Conservation (phyloP, 2,797 vertebrate species). For the Cichlasoma orientale region DNA sequence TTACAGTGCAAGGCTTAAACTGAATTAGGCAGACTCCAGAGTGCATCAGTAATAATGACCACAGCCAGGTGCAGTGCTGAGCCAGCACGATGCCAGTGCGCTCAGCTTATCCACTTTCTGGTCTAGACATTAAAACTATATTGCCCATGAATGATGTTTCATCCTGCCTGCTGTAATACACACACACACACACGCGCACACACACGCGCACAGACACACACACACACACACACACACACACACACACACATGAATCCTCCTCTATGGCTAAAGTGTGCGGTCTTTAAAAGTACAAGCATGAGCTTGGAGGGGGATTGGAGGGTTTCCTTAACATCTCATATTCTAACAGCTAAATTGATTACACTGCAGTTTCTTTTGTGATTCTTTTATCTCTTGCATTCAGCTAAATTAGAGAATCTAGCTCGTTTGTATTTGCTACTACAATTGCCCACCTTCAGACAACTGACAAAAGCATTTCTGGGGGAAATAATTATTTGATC, state of each 20-base stretch:
- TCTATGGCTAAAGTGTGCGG: not conserved
- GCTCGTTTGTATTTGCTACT: too few species aligned
- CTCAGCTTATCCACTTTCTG: not conserved
- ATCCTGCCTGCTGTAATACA: not conserved
- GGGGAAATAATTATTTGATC: too few species aligned
- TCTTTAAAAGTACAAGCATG: not conserved
- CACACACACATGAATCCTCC: not conserved
- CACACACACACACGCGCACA: too few species aligned
- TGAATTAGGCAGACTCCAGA: constrained; percentile 11
- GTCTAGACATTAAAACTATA: not conserved
- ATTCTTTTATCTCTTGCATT: too few species aligned
- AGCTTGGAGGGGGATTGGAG: too few species aligned
- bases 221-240: too few species aligned
- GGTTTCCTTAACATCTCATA: not conserved
- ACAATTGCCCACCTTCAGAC: too few species aligned
- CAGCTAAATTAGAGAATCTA: too few species aligned
- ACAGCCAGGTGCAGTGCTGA: constrained; percentile 13
- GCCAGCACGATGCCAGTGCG: constrained; percentile 1
- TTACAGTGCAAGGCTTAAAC: not conserved
- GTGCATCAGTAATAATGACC: constrained; percentile 10
- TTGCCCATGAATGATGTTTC: not conserved
- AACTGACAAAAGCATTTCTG: too few species aligned
- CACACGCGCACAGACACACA: too few species aligned
- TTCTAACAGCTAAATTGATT: too few species aligned
- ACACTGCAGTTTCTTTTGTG: too few species aligned